Evolutionary conservation across 92 coral and sea anemone genomes (phyloP).

Genomic region (Zoanthus gigantus): DNA sequence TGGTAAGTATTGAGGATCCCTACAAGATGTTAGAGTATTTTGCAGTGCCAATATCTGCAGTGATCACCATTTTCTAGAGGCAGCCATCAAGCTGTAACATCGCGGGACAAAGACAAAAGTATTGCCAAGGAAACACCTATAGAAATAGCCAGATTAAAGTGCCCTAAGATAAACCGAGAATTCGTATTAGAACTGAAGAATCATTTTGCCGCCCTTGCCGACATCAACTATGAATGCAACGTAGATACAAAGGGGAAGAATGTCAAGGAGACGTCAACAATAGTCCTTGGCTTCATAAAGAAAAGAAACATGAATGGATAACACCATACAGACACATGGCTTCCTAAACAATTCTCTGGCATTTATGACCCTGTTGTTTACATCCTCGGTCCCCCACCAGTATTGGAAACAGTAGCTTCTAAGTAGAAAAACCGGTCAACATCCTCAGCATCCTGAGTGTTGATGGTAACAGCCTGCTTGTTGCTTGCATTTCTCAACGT

Average conservation of each 20-base stretch:
- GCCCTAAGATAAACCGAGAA: neutral
- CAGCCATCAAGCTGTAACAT: neutral
- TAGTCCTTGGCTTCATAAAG: neutral
- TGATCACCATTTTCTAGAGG: neutral
- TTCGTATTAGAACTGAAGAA: neutral
- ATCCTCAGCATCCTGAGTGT: too few relatives aligned
- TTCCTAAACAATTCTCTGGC: too few relatives aligned
- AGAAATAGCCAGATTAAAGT: neutral
- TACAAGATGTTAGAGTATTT: neutral
- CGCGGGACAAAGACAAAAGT: neutral
- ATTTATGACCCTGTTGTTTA: too few relatives aligned
- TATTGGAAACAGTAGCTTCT: too few relatives aligned
- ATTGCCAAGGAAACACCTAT: neutral
- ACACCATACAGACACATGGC: too few relatives aligned
- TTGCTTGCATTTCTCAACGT: too few relatives aligned
- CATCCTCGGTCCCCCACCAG: too few relatives aligned
- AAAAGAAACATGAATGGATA: conserved; percentile 1
- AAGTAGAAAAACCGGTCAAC: too few relatives aligned
- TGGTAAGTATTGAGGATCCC: neutral
- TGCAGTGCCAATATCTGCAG: neutral
- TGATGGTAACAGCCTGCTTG: too few relatives aligned
- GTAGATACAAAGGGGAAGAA: neutral
- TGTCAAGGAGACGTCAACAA: neutral
- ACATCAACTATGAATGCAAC: neutral
- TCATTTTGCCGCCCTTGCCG: neutral